Evolutionary conservation across 2,113 vertebrate species (phyloP).

Genomic region (Protobothrops mucrosquamatus): DNA sequence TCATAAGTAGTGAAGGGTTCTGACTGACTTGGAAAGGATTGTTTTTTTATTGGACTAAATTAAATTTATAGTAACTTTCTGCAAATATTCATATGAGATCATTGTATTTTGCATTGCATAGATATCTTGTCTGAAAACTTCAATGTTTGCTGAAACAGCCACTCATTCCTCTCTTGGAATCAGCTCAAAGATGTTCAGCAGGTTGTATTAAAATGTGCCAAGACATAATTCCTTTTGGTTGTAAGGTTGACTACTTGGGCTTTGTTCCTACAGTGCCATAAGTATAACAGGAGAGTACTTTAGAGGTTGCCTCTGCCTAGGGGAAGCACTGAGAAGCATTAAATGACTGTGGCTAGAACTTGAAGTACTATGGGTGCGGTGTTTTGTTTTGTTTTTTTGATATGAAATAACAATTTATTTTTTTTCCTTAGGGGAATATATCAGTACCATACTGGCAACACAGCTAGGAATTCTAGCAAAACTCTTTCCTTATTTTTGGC

Average conservation of each 20-base stretch:
- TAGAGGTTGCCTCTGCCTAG: not conserved
- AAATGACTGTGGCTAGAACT: not conserved
- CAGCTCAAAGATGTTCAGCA: not conserved
- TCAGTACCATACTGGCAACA: not conserved
- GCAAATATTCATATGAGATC: not conserved
- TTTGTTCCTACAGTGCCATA: not conserved
- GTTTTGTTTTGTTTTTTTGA: not conserved
- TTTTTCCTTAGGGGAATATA: not conserved
- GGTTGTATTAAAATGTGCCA: not conserved
- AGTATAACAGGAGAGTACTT: not conserved
- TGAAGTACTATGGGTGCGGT: not conserved
- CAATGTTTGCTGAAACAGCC: not conserved
- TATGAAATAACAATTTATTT: not conserved
- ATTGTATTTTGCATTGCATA: not conserved
- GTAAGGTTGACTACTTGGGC: not conserved
- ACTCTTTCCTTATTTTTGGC: not conserved
- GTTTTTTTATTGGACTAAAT: not conserved
- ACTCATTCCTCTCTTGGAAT: not conserved
- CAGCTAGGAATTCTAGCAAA: not conserved
- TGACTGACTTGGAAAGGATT: not conserved
- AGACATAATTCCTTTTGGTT: not conserved
- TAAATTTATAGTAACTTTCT: not conserved
- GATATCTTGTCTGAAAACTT: not conserved
- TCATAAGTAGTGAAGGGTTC: not conserved
- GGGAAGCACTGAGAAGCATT: not conserved